These are phyloP conservation scores for Allygus modestus DNA, from an alignment of 2,888 invertebrate genomes.

Conservation along the genomic window DNA sequence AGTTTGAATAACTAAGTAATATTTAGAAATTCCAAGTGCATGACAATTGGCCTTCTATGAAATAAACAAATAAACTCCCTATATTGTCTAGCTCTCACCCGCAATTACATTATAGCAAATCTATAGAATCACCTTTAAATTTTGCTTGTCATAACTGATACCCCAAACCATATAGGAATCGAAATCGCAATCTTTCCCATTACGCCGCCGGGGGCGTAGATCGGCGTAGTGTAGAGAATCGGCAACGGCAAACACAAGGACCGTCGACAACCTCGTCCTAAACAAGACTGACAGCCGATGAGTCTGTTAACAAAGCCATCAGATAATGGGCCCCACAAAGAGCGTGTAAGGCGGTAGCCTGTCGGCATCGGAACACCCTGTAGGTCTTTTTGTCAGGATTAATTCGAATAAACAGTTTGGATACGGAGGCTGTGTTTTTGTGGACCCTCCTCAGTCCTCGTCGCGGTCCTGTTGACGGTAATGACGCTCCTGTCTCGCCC, in stretches of 20 bases:
- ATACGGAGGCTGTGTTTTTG: conserved; percentile 59
- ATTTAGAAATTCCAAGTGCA: too few relatives aligned
- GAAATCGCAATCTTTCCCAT: conserved; percentile 12
- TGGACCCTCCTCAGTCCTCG: conserved; percentile 40
- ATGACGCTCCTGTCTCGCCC: not conserved
- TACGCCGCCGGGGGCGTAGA: conserved; percentile 3
- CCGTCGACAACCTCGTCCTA: not conserved
- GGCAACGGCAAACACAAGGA: conserved; percentile 22
- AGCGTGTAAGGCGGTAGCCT: conserved; percentile 48
- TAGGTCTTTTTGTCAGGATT: conserved; percentile 55
- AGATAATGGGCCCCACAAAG: conserved; percentile 33
- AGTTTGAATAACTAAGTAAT: too few relatives aligned
- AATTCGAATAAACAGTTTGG: conserved; percentile 66
- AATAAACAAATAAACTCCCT: too few relatives aligned
- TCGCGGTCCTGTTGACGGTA: not conserved
- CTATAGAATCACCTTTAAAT: too few relatives aligned
- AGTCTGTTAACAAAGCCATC: conserved; percentile 42
- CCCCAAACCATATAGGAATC: not conserved
- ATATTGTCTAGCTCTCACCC: too few relatives aligned
- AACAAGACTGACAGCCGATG: conserved; percentile 21
- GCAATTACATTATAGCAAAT: too few relatives aligned
- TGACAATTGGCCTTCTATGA: too few relatives aligned
- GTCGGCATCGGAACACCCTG: conserved; percentile 16
- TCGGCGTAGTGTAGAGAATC: not conserved
- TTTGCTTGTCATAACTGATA: conserved; percentile 5